Evolutionary conservation across 1,140 invertebrate genomes (phyloP).

Genomic region (Danaus plexippus): DNA sequence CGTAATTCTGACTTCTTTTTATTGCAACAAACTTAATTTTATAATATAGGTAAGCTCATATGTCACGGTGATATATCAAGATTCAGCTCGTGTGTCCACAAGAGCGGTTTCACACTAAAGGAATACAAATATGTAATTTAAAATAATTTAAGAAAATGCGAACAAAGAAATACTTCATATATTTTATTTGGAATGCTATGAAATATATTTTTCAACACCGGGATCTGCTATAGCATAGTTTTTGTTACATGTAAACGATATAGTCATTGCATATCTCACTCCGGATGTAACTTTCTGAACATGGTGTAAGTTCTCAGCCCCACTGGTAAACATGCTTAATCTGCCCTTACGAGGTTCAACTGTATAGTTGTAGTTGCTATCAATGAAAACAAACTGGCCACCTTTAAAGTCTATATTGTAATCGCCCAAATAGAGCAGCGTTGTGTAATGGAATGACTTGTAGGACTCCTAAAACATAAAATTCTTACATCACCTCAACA

Average conservation of each 20-base stretch:
- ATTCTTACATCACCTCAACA: slow-evolving; percentile 14
- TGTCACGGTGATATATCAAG: too few species aligned
- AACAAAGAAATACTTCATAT: not conserved
- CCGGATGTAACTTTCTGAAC: slow-evolving; percentile 86
- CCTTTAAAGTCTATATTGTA: slow-evolving; percentile 84
- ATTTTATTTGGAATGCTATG: slow-evolving; percentile 25
- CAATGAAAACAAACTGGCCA: slow-evolving; percentile 87
- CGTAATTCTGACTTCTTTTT: too few species aligned
- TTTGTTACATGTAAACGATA: slow-evolving; percentile 89
- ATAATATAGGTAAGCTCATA: too few species aligned
- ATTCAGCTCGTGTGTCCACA: too few species aligned
- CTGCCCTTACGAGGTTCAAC: slow-evolving; percentile 85
- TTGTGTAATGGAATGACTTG: slow-evolving; percentile 88
- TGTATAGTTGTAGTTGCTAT: slow-evolving; percentile 79
- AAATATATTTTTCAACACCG: slow-evolving; percentile 42
- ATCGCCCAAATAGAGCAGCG: slow-evolving; percentile 84
- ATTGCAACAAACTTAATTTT: too few species aligned
- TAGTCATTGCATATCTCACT: slow-evolving; percentile 82
- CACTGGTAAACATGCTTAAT: slow-evolving; percentile 89
- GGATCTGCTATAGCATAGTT: slow-evolving; percentile 76
- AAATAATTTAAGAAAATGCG: not conserved
- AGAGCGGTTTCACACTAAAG: not conserved
- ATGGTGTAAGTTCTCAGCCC: slow-evolving; percentile 86
- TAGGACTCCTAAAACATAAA: slow-evolving; percentile 80
- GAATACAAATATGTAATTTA: not conserved